Evolutionary conservation across 1,140 invertebrate genomes (phyloP), one percentile per base, ranked within the genome.

Genomic region (Brachionus plicatilis): DNA sequence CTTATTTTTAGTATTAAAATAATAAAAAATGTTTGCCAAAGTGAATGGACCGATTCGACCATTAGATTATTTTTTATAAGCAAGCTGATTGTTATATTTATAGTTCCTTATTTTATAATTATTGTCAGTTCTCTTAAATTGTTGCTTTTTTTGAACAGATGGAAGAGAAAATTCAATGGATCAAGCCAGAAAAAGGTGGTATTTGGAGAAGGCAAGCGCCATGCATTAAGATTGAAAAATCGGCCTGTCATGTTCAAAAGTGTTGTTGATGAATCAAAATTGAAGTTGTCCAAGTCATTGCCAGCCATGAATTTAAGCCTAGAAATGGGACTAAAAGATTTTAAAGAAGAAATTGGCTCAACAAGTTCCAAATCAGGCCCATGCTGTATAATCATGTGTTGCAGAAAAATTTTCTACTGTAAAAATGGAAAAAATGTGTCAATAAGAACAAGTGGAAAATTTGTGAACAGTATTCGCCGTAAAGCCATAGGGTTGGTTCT

Each of bases 101-200:
- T 82, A 65, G 20, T 82, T 17, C 79, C 79, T 41, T 82, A 65
- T 29, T 20, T 65, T 33, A 65, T 82, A 20, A 68, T 82, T 3
- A 60, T 82, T 37, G 20, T 82, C 20, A 65, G 79, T 56, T 82
- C 79, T 9, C n/a, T 82, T 14, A 60, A 68, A 17, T 43, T 82
- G 12, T 12, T 82, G n/a, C 12, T 82, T 20, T 82, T 82, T 47
- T 82, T 82, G 33, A 82, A 60, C 53, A 82, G 60, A 65, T 82
- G 79, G 79, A 82, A 82, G 20, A 68, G 20, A 60, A 68, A 27
- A 47, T 45, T 68, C 12, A 56, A 33, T 37, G 47, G 20, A 37
- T 29, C 79, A 45, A 82, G 17, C 17, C 37, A 8, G 50, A 33
- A 45, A 6, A 80, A 20, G 43, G 41, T 7, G 24, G 14, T 14